phyloP scores from a whole-genome alignment of 1,140 invertebrate species.

The Daktulosphaira vitifoliae region DNA sequence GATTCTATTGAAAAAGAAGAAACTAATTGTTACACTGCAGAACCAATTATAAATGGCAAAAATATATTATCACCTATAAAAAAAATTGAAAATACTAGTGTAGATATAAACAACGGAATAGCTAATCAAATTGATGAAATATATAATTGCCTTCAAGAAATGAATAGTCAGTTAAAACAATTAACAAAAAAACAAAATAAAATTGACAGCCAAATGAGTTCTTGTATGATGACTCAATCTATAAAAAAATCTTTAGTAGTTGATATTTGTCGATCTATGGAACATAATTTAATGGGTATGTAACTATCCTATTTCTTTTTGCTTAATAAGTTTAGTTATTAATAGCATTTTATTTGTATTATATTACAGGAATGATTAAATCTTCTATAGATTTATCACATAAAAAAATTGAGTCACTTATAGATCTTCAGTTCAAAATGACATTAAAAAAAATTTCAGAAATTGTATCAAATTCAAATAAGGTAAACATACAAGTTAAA shows the following conservation, averaged over 20 bases:
- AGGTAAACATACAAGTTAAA: background rate
- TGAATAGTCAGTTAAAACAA: background rate
- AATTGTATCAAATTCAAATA: background rate
- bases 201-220: constrained; percentile 1
- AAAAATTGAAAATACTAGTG: background rate
- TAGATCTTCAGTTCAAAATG: background rate
- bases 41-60: background rate
- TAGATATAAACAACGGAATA: background rate
- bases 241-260: background rate
- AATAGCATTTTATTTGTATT: no score
- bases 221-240: background rate
- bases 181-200: background rate
- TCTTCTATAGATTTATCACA: background rate
- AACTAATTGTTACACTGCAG: background rate
- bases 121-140: background rate
- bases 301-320: no score
- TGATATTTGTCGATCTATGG: background rate
- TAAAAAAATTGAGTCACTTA: background rate
- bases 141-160: background rate
- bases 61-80: background rate
- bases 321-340: no score
- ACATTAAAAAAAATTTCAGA: background rate
- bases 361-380: background rate
- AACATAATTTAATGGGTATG: background rate
- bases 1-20: background rate